Evolutionary conservation across 2,113 vertebrate species (phyloP).

Genomic region (Steatornis caripensis): DNA sequence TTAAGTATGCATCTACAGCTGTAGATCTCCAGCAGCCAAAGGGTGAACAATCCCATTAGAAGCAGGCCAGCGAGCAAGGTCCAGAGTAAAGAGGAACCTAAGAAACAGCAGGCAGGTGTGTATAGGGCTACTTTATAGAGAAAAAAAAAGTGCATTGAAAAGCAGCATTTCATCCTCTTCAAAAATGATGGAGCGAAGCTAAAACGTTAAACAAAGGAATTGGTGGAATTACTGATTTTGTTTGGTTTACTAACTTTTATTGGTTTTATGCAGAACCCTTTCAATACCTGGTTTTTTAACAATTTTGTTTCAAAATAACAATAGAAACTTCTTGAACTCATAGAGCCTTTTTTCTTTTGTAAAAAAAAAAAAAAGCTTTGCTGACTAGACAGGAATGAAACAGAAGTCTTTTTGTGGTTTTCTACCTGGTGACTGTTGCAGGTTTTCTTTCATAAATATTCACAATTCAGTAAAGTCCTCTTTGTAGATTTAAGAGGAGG

Average conservation of each 20-base stretch:
- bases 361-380: not conserved
- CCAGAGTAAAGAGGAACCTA: not conserved
- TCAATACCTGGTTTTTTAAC: not conserved
- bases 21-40: not conserved
- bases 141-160: not conserved
- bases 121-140: not conserved
- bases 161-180: not conserved
- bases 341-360: not conserved
- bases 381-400: not conserved
- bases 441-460: not conserved
- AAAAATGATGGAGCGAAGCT: not conserved
- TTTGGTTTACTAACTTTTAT: not conserved
- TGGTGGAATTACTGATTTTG: not conserved
- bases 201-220: not conserved
- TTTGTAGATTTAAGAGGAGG: not conserved
- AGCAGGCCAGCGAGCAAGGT: not conserved
- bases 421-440: not conserved
- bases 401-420: not conserved
- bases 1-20: not conserved
- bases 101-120: not conserved
- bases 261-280: not conserved
- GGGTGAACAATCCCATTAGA: not conserved
- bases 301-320: not conserved
- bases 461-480: not conserved
- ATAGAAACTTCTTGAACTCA: not conserved